phyloP scores from a whole-genome alignment of 2,113 vertebrate genomes.

The Sinocyclocheilus anophthalmus region DNA sequence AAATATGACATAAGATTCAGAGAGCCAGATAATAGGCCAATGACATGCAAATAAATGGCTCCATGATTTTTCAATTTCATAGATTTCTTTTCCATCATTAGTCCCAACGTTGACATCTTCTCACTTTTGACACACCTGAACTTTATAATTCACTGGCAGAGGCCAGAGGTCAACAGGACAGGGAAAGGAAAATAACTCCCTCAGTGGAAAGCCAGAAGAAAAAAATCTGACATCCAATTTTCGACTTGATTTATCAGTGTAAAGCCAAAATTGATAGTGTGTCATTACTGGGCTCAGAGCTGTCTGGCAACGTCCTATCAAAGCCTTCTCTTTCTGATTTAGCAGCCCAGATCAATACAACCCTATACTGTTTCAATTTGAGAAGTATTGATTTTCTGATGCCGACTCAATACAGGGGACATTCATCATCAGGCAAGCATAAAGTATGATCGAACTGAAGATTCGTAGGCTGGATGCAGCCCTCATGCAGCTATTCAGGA shows the following conservation, averaged over 20 bases:
- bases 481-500: constrained; percentile 46
- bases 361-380: constrained; percentile 99
- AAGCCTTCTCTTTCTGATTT: constrained; percentile 93
- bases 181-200: constrained; percentile 88
- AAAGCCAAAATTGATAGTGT: constrained; percentile 99
- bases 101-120: constrained; percentile 80
- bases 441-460: constrained; percentile 73
- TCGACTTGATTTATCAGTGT: constrained; percentile 99
- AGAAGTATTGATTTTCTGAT: constrained; percentile 96
- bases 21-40: neutral
- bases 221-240: constrained; percentile 99
- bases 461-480: constrained; percentile 64
- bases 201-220: constrained; percentile 59
- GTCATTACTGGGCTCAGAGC: constrained; percentile 89
- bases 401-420: constrained; percentile 82
- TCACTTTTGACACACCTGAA: constrained; percentile 83
- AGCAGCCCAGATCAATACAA: constrained; percentile 92
- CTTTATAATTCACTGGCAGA: constrained; percentile 91
- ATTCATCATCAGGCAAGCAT: constrained; percentile 91
- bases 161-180: constrained; percentile 85
- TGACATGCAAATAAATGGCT: constrained; percentile 37
- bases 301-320: constrained; percentile 93
- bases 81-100: constrained; percentile 56
- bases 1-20: neutral
- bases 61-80: constrained; percentile 53